A percentile compares a stretch with the other conserved stretches of the same genome.
These are phyloP conservation scores for Subacronicta megacephala DNA, from an alignment of 2,888 invertebrate genomes.

Conservation along the genomic window DNA sequence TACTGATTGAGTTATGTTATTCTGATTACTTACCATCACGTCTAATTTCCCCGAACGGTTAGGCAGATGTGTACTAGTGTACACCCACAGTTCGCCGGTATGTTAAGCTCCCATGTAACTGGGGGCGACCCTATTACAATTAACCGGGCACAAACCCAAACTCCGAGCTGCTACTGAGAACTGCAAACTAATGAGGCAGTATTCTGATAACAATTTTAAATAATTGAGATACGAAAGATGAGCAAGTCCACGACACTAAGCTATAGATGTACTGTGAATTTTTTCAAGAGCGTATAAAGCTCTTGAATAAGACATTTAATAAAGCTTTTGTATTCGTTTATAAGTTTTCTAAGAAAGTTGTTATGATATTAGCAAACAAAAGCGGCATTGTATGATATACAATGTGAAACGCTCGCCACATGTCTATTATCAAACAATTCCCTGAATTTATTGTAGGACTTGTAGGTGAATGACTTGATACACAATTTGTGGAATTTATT, in stretches of 20 bases:
- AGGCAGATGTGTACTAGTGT: no score
- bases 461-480: constrained; percentile 21
- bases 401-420: constrained; percentile 16
- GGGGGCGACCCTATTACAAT: no score
- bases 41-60: no score
- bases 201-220: no score
- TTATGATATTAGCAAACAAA: constrained; percentile 39
- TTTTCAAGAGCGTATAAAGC: background rate
- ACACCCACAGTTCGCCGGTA: no score
- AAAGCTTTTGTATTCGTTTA: constrained; percentile 33
- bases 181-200: no score
- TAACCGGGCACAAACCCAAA: no score
- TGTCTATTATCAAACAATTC: constrained; percentile 41
- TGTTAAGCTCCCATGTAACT: no score
- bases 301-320: constrained; percentile 1
- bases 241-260: background rate
- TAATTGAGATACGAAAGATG: background rate
- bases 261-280: background rate
- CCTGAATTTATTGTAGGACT: constrained; percentile 9
- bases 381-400: constrained; percentile 32
- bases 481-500: constrained; percentile 15
- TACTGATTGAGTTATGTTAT: no score
- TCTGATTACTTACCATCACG: no score
- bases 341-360: constrained; percentile 17
- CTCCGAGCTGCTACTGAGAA: no score